Base-by-base conservation (phyloP, 2,113 vertebrate species). In the Furnarius figulus region DNA sequence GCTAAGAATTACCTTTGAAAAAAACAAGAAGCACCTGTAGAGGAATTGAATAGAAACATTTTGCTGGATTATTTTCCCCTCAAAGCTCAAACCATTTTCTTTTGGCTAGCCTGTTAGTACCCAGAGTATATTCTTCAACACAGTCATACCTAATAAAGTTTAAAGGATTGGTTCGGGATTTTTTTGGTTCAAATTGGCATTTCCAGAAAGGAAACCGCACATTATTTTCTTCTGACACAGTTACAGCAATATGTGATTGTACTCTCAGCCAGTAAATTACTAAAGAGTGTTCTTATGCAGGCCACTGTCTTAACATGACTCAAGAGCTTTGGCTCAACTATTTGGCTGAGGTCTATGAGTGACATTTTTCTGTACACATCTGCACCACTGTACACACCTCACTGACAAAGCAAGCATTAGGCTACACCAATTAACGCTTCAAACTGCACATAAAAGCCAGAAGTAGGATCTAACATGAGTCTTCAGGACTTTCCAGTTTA, bases 201-300 rank as follows among this genome's bases (percentile, higher is more conserved):
- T 94, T 95, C 40, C 39, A 89, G 52, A 92, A 81, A 90, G 40
- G 23, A 97, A 95, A 89, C 46, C 27, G n/a, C 80, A 39, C 5
- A 14, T 95, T 55, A 74, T 63, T 96, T 93, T 92, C 39, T 92
- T 88, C 39, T 93, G 70, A 78, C 22, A 89, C 24, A 52, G 31
- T 44, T 90, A 52, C 27, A 76, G 61, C 63, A 89, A 56, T 76
- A 71, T 52, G 66, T 1, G 3, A 24, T 73, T 58, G 6, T 82
- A 80, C 24, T 58, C 47, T 85, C 6, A 37, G 53, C 20, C 65
- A 75, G 23, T 81, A 84, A 84, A 80, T 71, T 85, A 49, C 30
- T 42, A 47, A 87, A 44, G 3, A 63, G 1, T 37, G 47, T 42
- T 93, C 66, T 91, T 55, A 59, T 61, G 39, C 89, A 84, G 42